Conservation (phyloP, 2,797 vertebrate species). For the Allenopithecus nigroviridis region DNA sequence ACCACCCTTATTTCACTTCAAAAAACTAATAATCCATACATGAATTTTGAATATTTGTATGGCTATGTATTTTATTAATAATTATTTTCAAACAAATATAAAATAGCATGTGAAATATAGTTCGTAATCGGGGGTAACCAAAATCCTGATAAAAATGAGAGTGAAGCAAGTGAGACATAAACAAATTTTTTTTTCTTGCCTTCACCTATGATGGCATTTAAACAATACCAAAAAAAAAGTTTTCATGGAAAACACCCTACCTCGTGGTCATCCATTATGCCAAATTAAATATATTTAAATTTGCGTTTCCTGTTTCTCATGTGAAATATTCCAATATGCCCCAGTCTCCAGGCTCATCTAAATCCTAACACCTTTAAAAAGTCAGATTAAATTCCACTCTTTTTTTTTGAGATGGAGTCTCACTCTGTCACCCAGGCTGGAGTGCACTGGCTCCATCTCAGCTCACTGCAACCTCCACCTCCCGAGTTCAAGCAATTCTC, state of each 20-base stretch:
- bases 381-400: neutral
- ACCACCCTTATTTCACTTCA: neutral
- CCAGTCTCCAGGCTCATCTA: neutral
- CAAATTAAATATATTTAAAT: slow-evolving; percentile 19
- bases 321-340: neutral
- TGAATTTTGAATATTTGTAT: slow-evolving; percentile 28
- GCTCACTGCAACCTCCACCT: too few relatives aligned
- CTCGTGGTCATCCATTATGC: neutral
- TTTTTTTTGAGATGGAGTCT: neutral
- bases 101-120: neutral
- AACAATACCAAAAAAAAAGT: neutral
- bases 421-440: too few relatives aligned
- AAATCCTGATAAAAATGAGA: neutral
- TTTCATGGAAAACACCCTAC: neutral
- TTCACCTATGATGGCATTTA: neutral
- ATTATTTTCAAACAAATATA: slow-evolving; percentile 33
- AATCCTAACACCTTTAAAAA: neutral
- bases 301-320: neutral
- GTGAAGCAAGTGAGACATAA: neutral
- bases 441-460: too few relatives aligned
- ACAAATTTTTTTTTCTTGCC: neutral
- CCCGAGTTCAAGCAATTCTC: too few relatives aligned
- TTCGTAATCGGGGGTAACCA: neutral
- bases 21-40: neutral
- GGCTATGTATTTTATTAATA: neutral